Conservation (phyloP, 2,113 vertebrate species). For the Nyctereutes procyonoides region DNA sequence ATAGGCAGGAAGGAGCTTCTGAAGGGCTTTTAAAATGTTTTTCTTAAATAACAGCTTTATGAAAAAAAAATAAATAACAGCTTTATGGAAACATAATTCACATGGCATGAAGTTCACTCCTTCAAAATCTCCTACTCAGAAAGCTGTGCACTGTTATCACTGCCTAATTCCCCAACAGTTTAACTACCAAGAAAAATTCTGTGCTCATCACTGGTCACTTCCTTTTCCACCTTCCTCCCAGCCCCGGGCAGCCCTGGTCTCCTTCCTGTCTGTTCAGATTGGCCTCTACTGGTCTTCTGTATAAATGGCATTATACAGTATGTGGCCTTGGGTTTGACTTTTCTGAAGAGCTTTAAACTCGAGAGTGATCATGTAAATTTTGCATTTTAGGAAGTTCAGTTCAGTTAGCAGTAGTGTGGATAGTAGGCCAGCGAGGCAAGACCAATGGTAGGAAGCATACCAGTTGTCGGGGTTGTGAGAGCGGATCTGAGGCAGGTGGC, state of each 20-base stretch:
- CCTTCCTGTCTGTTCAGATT: background rate
- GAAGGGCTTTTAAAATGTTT: background rate
- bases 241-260: background rate
- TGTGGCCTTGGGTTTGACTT: background rate
- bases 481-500: background rate
- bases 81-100: background rate
- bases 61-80: background rate
- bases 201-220: background rate
- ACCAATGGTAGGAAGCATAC: background rate
- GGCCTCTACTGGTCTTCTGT: background rate
- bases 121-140: background rate
- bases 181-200: background rate
- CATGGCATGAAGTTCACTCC: background rate
- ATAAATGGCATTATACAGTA: background rate
- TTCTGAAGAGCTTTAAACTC: background rate
- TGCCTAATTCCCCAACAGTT: background rate
- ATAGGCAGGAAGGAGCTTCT: background rate
- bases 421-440: background rate
- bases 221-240: background rate
- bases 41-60: background rate
- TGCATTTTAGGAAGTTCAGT: background rate
- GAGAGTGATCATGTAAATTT: background rate
- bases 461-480: background rate
- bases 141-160: background rate
- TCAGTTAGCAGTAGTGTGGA: background rate